Percentiles rank a stretch among this genome's conserved stretches.
Evolutionary conservation across 37 sponge, comb jelly and placozoan species (phyloP).

Genomic region (Dysidea cf. avara): DNA sequence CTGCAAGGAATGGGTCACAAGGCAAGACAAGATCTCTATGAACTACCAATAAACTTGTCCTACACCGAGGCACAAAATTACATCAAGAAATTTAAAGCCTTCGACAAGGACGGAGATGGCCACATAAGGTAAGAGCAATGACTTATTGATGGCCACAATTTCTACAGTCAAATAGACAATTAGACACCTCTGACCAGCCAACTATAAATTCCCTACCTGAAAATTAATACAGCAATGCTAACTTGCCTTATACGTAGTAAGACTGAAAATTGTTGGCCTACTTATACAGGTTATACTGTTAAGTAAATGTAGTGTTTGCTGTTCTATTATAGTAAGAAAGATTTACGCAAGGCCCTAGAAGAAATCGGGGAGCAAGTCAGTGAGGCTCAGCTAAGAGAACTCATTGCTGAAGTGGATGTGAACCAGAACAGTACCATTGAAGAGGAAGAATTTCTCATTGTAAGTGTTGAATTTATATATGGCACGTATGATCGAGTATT

Average conservation of each 20-base stretch:
- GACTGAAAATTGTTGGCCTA: no score
- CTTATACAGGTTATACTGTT: no score
- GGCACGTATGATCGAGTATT: background rate
- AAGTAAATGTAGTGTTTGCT: no score
- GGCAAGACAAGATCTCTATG: constrained; percentile 52
- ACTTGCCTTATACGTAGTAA: no score
- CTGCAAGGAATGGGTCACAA: constrained; percentile 83
- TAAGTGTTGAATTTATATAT: constrained; percentile 11
- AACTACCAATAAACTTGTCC: constrained; percentile 71
- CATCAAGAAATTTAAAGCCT: constrained; percentile 60
- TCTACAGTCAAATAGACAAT: background rate
- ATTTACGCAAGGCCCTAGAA: constrained; percentile 68
- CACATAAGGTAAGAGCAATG: constrained; percentile 64
- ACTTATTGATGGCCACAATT: background rate
- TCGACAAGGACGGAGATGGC: constrained; percentile 90
- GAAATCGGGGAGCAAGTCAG: constrained; percentile 77
- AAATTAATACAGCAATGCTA: no score
- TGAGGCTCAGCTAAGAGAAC: constrained; percentile 83
- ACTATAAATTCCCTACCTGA: no score
- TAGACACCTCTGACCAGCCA: background rate
- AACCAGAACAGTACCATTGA: constrained; percentile 96
- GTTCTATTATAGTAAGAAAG: constrained; percentile 51
- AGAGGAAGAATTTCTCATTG: constrained; percentile 95
- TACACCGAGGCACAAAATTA: constrained; percentile 78
- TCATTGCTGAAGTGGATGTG: constrained; percentile 95